Conservation (phyloP, 2,113 vertebrate genomes). For the Cettia cetti region DNA sequence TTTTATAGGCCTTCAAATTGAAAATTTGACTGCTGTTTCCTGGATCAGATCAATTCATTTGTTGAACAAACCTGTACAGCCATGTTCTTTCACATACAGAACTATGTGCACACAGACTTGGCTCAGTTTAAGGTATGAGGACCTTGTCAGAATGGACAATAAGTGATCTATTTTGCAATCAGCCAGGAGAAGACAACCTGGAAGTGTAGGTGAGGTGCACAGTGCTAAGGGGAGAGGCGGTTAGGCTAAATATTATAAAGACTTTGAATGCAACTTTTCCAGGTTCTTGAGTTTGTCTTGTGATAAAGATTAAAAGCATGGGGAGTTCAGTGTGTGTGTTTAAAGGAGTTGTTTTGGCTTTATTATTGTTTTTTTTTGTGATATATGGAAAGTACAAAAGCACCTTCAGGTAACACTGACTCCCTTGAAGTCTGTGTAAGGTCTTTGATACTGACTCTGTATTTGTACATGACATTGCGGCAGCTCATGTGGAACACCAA, state of each 20-base stretch:
- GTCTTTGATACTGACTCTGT: background rate
- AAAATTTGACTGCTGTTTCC: background rate
- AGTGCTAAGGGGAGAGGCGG: background rate
- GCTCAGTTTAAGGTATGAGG: background rate
- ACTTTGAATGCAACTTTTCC: background rate
- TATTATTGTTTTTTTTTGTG: background rate
- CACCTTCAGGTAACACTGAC: background rate
- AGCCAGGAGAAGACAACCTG: background rate
- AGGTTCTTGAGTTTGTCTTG: background rate
- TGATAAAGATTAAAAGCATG: background rate
- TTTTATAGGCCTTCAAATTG: background rate
- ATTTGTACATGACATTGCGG: background rate
- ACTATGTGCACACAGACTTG: background rate
- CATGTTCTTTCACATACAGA: background rate
- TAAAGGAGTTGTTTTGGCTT: background rate
- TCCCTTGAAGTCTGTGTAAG: background rate
- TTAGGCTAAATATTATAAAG: background rate
- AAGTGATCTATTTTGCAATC: background rate
- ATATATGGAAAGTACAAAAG: background rate
- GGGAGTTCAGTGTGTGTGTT: background rate
- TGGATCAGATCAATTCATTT: background rate
- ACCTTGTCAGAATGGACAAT: background rate
- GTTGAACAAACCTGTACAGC: background rate
- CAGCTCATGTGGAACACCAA: background rate
- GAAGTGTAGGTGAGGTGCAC: background rate